A percentile compares a stretch with the other conserved stretches of the same genome.
phyloP scores from a whole-genome alignment of 2,888 invertebrate species.

The Dione vanillae region DNA sequence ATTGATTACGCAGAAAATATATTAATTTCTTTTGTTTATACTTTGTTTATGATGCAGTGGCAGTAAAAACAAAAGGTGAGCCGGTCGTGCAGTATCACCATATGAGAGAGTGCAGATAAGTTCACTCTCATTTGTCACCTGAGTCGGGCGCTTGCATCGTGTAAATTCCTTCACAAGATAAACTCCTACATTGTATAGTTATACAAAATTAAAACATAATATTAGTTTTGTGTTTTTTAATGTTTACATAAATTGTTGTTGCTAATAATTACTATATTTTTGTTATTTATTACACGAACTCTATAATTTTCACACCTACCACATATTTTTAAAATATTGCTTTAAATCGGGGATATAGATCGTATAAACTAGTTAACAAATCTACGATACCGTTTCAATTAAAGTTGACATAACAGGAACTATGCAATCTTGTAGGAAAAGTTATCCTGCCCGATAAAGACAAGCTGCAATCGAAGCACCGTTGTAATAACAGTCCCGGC shows the following conservation, averaged over 20 bases:
- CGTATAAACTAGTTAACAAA: neutral
- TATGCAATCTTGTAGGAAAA: conserved; percentile 55
- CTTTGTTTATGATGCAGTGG: conserved; percentile 37
- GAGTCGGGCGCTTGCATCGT: conserved; percentile 70
- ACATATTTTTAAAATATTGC: too few species aligned
- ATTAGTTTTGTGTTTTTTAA: neutral
- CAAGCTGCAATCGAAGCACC: conserved; percentile 66
- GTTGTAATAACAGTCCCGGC: conserved; percentile 78
- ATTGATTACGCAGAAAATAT: neutral
- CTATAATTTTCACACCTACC: too few species aligned
- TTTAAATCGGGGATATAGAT: too few species aligned
- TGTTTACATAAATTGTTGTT: too few species aligned
- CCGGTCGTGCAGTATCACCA: conserved; percentile 58
- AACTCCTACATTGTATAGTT: conserved; percentile 63
- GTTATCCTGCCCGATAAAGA: conserved; percentile 58
- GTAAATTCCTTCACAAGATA: conserved; percentile 78
- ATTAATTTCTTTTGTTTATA: conserved; percentile 8
- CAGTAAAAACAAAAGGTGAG: conserved; percentile 48
- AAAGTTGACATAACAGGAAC: conserved; percentile 1
- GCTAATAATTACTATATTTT: too few species aligned
- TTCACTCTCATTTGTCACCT: conserved; percentile 79
- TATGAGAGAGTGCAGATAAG: conserved; percentile 63
- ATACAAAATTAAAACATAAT: conserved; percentile 45
- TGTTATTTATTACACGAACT: neutral
- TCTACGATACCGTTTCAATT: neutral